Conservation (phyloP, 2,797 vertebrate species). For the Sylvia borin region DNA sequence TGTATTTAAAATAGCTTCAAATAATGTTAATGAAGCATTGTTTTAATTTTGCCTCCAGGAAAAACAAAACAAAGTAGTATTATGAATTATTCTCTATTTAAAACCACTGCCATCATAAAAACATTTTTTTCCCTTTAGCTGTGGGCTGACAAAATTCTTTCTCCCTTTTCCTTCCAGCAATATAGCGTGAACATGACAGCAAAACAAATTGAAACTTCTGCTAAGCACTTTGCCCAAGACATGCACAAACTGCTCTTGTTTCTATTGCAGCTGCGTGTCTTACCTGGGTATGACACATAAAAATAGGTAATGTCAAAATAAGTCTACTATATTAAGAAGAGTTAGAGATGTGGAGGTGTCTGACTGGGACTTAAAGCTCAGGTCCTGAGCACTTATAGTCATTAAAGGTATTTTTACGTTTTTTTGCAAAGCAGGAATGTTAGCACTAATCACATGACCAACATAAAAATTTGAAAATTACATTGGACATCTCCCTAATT, state of each 20-base stretch:
- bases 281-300: neutral
- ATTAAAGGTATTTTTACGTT: neutral
- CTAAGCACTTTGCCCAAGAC: neutral
- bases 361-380: neutral
- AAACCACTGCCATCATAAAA: neutral
- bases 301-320: constrained; percentile 36
- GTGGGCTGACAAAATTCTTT: neutral
- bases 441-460: neutral
- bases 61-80: neutral
- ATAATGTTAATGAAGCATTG: constrained; percentile 45
- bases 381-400: neutral
- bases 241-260: neutral
- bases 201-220: constrained; percentile 19
- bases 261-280: neutral
- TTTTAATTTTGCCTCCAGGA: constrained; percentile 35
- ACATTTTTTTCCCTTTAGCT: constrained; percentile 29
- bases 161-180: neutral
- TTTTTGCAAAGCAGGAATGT: neutral
- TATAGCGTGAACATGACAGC: neutral
- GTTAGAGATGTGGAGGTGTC: neutral
- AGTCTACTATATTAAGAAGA: neutral
- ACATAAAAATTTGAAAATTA: neutral
- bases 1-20: constrained; percentile 56
- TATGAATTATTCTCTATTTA: constrained; percentile 9
- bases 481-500: neutral